Evolutionary conservation across 2,888 invertebrate species (phyloP), one percentile per base, ranked within the genome.

Genomic region (Boloria selene): DNA sequence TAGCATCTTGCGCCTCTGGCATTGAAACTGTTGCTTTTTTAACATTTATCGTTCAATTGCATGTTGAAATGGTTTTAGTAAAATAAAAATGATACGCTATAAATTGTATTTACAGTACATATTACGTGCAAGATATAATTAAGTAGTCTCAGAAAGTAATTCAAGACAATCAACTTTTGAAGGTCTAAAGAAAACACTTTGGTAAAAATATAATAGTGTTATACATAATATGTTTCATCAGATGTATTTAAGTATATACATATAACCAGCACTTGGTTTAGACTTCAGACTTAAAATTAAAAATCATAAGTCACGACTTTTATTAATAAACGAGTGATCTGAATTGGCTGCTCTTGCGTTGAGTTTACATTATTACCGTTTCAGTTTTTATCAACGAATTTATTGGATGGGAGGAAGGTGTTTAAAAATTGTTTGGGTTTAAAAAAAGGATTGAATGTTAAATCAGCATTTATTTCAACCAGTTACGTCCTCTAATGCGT

Each of bases 311-410:
- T 18, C 13, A 55, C 6, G 7, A 42, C 18, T 44, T 14, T 14
- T 55, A 22, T 45, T 22, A 14, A 16, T 31, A 49, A 16, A 26
- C 0, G 16, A 16, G 38, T 17, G 7, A 17, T 16, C 50, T 54
- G 18, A 61, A 64, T 61, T 67, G 52, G 47, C 45, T 51, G 55
- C 51, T 60, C 52, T 63, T 62, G 60, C 22, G 55, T 69, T 55
- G 56, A 44, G 13, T 60, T 60, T 49, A 69, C 60, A 77, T 81
- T 87, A 86, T 87, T 85, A 86, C 79, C 79, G 82, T 86, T 86
- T 81, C 78, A 75, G 72, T 80, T 83, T 38, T 90, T 89, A 90
- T 89, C 90, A 83, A 80, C 80, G 75, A 81, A 90, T 90, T 89
- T 90, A 90, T 89, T 86, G 86, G 83, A 75, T 81, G 71, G 75